Evolutionary conservation across 1,140 invertebrate genomes (phyloP).

Genomic region (Acromyrmex charruanus): DNA sequence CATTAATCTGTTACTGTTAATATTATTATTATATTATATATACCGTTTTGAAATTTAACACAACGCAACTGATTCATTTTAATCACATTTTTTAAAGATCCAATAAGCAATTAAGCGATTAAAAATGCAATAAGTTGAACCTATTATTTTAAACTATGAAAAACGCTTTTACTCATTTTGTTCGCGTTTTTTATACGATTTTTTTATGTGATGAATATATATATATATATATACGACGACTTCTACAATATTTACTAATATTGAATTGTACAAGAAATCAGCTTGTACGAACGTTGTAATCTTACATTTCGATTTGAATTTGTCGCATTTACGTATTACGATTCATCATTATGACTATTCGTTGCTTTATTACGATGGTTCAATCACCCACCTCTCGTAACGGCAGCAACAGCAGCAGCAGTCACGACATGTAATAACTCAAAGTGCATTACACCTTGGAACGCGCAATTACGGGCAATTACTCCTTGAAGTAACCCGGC

Average conservation of each 20-base stretch:
- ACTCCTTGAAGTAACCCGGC: slow-evolving; percentile 68
- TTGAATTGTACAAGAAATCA: slow-evolving; percentile 21
- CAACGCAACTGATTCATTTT: not conserved
- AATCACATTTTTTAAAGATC: not conserved
- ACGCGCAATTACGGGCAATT: slow-evolving; percentile 51
- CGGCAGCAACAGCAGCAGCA: slow-evolving; percentile 1
- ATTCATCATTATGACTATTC: not conserved
- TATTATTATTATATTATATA: slow-evolving; percentile 26
- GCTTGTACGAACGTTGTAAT: not conserved
- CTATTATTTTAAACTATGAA: not conserved
- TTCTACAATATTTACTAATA: not conserved
- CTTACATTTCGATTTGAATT: slow-evolving; percentile 24
- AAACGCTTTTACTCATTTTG: not conserved
- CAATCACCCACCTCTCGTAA: slow-evolving; percentile 44
- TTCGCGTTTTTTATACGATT: not conserved
- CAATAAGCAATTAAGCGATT: not conserved
- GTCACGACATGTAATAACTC: slow-evolving; percentile 50
- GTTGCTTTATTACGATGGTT: slow-evolving; percentile 30
- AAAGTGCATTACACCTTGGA: slow-evolving; percentile 51
- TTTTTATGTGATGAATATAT: not conserved
- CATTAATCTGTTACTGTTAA: not conserved
- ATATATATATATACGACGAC: too few species aligned
- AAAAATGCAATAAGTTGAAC: not conserved
- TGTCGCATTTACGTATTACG: slow-evolving; percentile 29
- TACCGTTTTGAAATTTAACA: not conserved